Evolutionary conservation across 1,140 invertebrate genomes (phyloP), one percentile per base, ranked within the genome.

Genomic region (Cydia strobilella): DNA sequence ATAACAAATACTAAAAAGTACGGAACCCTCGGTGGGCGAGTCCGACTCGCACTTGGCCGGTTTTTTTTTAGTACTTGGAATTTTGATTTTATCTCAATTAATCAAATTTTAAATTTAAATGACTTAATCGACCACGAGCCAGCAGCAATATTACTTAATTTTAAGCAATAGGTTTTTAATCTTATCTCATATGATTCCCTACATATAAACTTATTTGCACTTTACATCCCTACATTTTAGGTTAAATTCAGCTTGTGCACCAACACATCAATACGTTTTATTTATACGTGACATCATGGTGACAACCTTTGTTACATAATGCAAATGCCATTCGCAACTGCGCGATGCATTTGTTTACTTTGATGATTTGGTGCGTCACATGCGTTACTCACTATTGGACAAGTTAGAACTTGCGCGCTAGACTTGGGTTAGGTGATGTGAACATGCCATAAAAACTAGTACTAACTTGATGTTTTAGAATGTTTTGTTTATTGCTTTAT

Each of bases 391-490:
- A 65, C 63, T 31, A 18, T 63, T 31, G 15, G 63, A 69, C 65
- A 69, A 35, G 65, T 69, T 35, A 7, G 15, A 42, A 69, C 65
- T 35, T 69, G 65, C 65, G n/a, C 18, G 27, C 13, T 31, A 65
- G 63, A 65, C 23, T 69, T 69, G 10, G 12, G 15, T 31, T 66
- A 66, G 63, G 65, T 69, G 27, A 69, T 35, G 65, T 69, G 65
- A 69, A 23, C 54, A 12, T 69, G 65, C 18, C 63, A 66, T 42
- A 69, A 35, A 35, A 69, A 69, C 25, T 69, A 35, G 65, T 69
- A 35, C 31, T 39, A 69, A 35, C 15, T 35, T 39, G 31, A 59
- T 59, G 9, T 23, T 10, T 10, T 59, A 59, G 54, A 59, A 20
- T 59, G 54, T 59, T 59, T 59, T 20, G 20, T 59, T 59, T 59